Evolutionary conservation across 2,888 invertebrate species (phyloP).

Genomic region (Podabrus alpinus): DNA sequence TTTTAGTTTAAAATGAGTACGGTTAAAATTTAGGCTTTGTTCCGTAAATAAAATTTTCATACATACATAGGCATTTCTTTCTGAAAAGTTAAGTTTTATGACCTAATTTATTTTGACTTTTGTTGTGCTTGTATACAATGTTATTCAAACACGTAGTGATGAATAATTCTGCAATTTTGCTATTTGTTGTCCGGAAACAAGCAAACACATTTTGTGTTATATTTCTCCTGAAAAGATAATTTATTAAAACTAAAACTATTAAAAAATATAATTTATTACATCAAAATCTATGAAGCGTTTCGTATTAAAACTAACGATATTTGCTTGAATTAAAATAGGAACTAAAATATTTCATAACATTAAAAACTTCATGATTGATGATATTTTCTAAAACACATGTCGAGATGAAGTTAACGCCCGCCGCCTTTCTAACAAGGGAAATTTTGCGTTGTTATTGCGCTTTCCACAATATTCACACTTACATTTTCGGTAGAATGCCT

Average conservation of each 20-base stretch:
- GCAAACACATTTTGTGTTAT: not conserved
- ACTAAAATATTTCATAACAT: not conserved
- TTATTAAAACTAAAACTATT: not conserved
- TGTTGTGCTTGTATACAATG: not conserved
- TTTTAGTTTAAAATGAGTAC: conserved; percentile 10
- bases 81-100: not conserved
- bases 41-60: not conserved
- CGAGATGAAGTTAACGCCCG: not conserved
- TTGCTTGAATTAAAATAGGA: not conserved
- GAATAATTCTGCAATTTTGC: not conserved
- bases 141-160: not conserved
- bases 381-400: not conserved
- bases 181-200: not conserved
- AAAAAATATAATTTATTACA: not conserved
- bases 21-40: conserved; percentile 11
- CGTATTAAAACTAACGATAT: not conserved
- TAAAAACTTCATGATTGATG: not conserved
- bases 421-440: not conserved
- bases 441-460: not conserved
- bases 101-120: not conserved
- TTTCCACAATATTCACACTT: not conserved
- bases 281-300: not conserved
- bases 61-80: not conserved
- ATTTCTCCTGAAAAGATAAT: not conserved
- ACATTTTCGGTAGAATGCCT: not conserved